Evolutionary conservation across 2,113 vertebrate genomes (phyloP), one percentile per base, ranked within the genome.

Genomic region (Rhinolophus sinicus): DNA sequence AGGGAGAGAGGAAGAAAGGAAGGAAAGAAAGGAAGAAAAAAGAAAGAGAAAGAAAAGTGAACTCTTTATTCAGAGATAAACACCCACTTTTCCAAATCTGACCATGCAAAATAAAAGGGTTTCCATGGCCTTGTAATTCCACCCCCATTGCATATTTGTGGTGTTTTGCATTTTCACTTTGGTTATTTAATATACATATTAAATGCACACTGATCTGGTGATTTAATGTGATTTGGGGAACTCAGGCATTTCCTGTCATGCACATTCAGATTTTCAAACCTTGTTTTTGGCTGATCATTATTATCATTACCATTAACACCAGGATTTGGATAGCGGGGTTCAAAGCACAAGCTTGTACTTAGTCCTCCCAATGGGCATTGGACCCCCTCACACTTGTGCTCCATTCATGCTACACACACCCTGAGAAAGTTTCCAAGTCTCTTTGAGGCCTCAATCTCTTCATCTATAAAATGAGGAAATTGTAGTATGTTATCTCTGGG

Each of bases 101-200:
- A 93, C 94, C 40, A 35, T 84, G 95, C 94, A 86, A 94, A 93
- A 94, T 80, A 81, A 80, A 88, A 97, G 95, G 96, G 87, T 94
- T 96, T 97, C 96, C 92, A 85, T 84, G 96, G 77, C 89, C 95
- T 94, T 94, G 91, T 93, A 95, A 96, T 91, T 96, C 93, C 93
- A 85, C 83, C 80, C 95, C 75, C 38, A 28, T 5, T 73, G 87
- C 97, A 97, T 97, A 97, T 76, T 95, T 98, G 98, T 93, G 96
- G 96, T 94, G 86, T 96, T 97, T 95, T 96, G 93, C 98, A 92
- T 97, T 96, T 97, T 97, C 96, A 97, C 95, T 97, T 95, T 87
- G 95, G 97, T 97, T 95, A 97, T 90, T 97, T 97, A 97, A 98
- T 97, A 93, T 97, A 96, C 96, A 93, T 88, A 97, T 95, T 96